Evolutionary conservation across 2,797 vertebrate species (phyloP).

Genomic region (Hydrolagus colliei): DNA sequence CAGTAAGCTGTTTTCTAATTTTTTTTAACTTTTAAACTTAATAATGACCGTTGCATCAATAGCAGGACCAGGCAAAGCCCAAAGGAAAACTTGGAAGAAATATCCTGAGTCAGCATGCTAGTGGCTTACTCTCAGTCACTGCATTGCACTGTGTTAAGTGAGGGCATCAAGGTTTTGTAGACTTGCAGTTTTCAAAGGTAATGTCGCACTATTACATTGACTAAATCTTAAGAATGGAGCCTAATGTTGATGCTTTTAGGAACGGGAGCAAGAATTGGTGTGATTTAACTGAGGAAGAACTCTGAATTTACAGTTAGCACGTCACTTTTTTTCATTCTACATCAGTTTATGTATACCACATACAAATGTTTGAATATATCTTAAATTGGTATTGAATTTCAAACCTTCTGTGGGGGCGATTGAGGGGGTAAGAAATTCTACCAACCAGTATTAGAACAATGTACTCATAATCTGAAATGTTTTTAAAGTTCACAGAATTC

Average conservation of each 20-base stretch:
- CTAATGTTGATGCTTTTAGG: neutral
- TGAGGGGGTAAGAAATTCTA: no score
- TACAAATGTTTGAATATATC: no score
- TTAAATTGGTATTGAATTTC: no score
- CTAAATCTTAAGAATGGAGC: constrained; percentile 5
- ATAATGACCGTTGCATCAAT: neutral
- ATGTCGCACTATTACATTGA: neutral
- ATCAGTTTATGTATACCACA: no score
- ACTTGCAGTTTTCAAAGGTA: neutral
- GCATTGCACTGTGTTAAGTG: neutral
- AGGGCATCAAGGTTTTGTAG: neutral
- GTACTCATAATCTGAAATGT: no score
- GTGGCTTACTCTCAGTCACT: neutral
- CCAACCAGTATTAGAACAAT: no score
- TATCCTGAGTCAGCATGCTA: neutral
- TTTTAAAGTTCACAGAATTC: no score
- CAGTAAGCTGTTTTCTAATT: neutral
- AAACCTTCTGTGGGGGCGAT: no score
- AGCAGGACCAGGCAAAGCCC: neutral
- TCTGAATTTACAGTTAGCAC: neutral
- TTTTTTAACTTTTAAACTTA: constrained; percentile 5
- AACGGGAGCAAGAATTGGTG: no score
- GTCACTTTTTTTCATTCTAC: no score
- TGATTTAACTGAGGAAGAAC: neutral
- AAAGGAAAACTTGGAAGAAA: neutral